Evolutionary conservation across 2,797 vertebrate species (phyloP), one percentile per base, ranked within the genome.

Genomic region (Paramormyrops hopkinsi): DNA sequence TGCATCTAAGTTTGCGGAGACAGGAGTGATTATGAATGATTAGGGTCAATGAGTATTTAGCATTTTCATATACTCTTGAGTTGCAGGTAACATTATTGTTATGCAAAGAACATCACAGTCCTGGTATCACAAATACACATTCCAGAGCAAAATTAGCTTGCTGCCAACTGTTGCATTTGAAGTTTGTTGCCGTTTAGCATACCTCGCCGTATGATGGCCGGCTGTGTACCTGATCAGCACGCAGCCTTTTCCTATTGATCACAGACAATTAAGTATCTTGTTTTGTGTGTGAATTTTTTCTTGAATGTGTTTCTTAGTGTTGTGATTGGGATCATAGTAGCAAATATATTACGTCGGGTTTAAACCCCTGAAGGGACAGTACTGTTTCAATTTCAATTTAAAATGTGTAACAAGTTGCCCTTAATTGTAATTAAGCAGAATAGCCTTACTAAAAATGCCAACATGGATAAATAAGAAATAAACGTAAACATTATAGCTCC

Each of bases 111-210:
- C 14, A 73, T 73, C 33, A 73, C 69, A 73, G 69, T 37, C 33
- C 33, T 6, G 69, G 33, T 51, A 14, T 85, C 48, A 51, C 11
- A 48, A 22, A 48, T 85, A 48, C 9, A 85, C 3, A 85, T 85
- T 51, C 12, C 4, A 48, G n/a, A 85, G n/a, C 25, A 51, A 86
- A 51, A 53, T 25, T 19, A 51, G 84, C 12, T 48, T 37, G 33
- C 65, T 65, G 89, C 86, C 50, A 89, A 51, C 44, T 65, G 62
- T 69, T 53, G 82, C 54, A 65, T 86, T 86, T 83, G 48, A 50
- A 73, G 82, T 69, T 84, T 33, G 14, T 69, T 51, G 25, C 85
- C 8, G 29, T 65, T 46, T 33, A 29, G 25, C 29, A 22, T 53
- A 8, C 59, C 73, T 12, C 25, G 54, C 54, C 3, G 44, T 41